Evolutionary conservation across 1,140 invertebrate species (phyloP).

Genomic region (Trichoplusia ni): DNA sequence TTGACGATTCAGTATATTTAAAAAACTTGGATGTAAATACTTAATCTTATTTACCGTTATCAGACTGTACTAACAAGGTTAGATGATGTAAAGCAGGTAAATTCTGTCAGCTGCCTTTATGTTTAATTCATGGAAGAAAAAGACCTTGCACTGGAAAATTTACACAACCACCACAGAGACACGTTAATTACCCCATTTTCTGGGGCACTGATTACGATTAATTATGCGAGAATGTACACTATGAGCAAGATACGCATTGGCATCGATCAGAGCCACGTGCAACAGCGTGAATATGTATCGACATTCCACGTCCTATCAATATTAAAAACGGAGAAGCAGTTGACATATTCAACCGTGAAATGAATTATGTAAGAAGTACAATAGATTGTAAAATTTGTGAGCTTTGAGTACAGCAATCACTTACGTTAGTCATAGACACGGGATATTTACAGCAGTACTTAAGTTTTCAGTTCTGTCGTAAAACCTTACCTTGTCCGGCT

Average conservation of each 20-base stretch:
- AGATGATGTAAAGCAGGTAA: too few species aligned
- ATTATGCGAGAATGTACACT: constrained; percentile 9
- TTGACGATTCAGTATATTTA: too few species aligned
- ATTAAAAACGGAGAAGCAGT: not conserved
- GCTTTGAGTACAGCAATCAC: constrained; percentile 12
- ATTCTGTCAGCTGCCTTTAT: too few species aligned
- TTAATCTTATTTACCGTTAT: too few species aligned
- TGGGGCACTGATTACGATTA: constrained; percentile 15
- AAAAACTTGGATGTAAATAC: too few species aligned
- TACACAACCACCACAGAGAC: not conserved
- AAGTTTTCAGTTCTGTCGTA: not conserved
- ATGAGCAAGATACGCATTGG: constrained; percentile 5
- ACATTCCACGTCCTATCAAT: not conserved
- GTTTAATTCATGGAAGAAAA: too few species aligned
- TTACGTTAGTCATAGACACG: not conserved
- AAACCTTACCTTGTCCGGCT: constrained; percentile 77
- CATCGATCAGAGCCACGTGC: constrained; percentile 9
- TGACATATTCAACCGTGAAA: not conserved
- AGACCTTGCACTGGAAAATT: too few species aligned
- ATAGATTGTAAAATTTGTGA: not conserved
- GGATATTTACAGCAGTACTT: not conserved
- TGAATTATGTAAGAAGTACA: constrained; percentile 1
- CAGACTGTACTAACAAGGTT: too few species aligned
- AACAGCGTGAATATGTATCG: constrained; percentile 7
- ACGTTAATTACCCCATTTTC: not conserved